A percentile compares a stretch with the other conserved stretches of the same genome.
phyloP scores from a whole-genome alignment of 1,140 invertebrate genomes.

The Nixonia krombeini region DNA sequence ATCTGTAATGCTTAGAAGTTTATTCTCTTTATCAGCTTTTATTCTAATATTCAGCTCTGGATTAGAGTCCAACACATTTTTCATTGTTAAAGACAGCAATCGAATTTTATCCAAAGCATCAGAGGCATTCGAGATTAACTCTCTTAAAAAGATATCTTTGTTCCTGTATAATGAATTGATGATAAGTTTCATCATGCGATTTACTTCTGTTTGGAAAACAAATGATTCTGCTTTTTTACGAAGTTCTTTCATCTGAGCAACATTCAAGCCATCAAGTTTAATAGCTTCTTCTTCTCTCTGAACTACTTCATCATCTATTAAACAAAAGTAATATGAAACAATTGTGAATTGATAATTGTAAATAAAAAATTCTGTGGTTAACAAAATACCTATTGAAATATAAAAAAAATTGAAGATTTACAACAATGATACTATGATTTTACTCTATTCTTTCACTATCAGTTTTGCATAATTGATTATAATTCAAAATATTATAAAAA shows the following conservation, averaged over 20 bases:
- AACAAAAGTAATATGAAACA: no score
- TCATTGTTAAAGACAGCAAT: conserved; percentile 91
- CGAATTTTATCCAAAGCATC: conserved; percentile 97
- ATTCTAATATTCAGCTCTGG: conserved; percentile 93
- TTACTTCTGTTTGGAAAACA: conserved; percentile 96
- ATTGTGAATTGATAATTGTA: no score
- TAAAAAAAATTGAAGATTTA: no score
- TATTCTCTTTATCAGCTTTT: conserved; percentile 96
- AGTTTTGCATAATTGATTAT: no score
- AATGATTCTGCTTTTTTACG: conserved; percentile 93
- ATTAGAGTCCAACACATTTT: conserved; percentile 81
- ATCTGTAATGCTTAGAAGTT: conserved; percentile 95
- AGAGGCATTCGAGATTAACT: conserved; percentile 97
- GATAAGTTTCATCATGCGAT: conserved; percentile 99
- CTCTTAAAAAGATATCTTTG: conserved; percentile 98
- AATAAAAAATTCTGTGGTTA: no score
- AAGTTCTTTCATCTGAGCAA: conserved; percentile 93
- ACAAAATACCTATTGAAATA: no score
- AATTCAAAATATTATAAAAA: no score
- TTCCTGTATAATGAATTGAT: conserved; percentile 99
- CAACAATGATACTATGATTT: no score
- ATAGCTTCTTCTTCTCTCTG: conserved; percentile 96
- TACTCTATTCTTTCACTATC: no score
- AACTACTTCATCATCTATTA: conserved; percentile 84
- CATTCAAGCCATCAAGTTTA: conserved; percentile 94